Evolutionary conservation across 1,140 invertebrate species (phyloP).

Genomic region (Aphelinus certus): DNA sequence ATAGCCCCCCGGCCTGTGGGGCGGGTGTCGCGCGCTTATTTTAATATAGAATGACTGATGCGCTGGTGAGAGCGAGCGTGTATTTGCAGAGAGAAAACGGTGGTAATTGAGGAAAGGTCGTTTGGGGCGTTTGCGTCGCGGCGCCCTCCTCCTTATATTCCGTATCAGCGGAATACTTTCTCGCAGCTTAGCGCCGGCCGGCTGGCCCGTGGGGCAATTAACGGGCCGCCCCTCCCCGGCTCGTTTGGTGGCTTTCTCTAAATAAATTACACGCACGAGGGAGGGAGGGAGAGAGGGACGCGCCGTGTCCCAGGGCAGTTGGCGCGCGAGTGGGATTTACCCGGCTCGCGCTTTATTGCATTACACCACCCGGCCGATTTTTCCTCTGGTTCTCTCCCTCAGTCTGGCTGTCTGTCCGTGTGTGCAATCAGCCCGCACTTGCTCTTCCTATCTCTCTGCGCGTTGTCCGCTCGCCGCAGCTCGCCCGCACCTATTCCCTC

Average conservation of each 20-base stretch:
- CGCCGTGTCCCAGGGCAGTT: slow-evolving; percentile 46
- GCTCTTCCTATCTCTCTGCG: neutral
- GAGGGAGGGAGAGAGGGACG: slow-evolving; percentile 29
- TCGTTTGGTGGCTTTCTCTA: slow-evolving; percentile 51
- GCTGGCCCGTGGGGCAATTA: slow-evolving; percentile 54
- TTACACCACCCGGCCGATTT: slow-evolving; percentile 43
- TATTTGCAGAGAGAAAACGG: slow-evolving; percentile 29
- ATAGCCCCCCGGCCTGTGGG: too few relatives aligned
- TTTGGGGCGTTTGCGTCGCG: neutral
- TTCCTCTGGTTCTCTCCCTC: neutral
- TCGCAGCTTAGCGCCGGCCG: slow-evolving; percentile 51
- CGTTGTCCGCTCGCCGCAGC: neutral
- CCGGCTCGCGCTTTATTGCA: slow-evolving; percentile 59
- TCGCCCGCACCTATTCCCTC: slow-evolving; percentile 24
- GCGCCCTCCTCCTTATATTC: slow-evolving; percentile 5
- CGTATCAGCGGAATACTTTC: slow-evolving; percentile 56
- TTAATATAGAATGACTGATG: slow-evolving; percentile 42
- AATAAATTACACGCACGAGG: slow-evolving; percentile 59
- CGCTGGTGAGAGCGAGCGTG: neutral
- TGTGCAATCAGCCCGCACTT: slow-evolving; percentile 13
- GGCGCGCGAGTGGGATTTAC: slow-evolving; percentile 54
- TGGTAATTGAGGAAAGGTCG: slow-evolving; percentile 34
- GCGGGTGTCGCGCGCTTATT: neutral
- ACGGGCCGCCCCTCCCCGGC: slow-evolving; percentile 44
- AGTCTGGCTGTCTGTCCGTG: neutral